Base-by-base conservation (phyloP, 2,888 invertebrate genomes). In the Epistrophe eligans region DNA sequence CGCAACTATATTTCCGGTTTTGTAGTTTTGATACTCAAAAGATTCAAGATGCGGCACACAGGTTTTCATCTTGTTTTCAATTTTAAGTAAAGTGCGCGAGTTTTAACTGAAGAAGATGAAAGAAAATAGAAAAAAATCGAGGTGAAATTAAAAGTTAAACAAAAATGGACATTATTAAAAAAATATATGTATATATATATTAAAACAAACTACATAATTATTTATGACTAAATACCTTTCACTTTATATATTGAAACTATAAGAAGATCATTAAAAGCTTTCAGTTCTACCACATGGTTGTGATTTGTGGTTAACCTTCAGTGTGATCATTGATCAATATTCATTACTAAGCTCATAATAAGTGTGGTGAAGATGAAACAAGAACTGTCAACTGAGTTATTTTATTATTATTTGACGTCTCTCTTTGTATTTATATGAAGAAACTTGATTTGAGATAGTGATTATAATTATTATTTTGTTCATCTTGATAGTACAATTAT, bases 1-100 rank as follows among this genome's bases (percentile, higher is more conserved):
- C 55, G 55, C 4, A 66, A 32, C 48, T 28, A 81, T 70, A 79
- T 85, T 85, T 85, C 85, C 81, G 85, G 85, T 85, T 85, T 85
- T 58, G 48, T 13, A 19, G n/a, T 64, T 71, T 71, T 28, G 24
- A 50, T 55, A 35, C 45, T 62, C 45, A 24, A 52, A 64, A 77
- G 13, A 64, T 57, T 10, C 40, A 32, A 48, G 52, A 17, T 17
- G 17, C 50, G 40, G 5, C 32, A 80, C 73, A 43, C 73, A 50
- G 85, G 81, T 74, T 85, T 74, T 67, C 48, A 52, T 80, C 80
- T 77, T 55, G 67, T 32, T 80, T 84, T 80, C 60, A 38, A 64
- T 83, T 32, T 40, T 10, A 24, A 57, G 77, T 77, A 77, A 73
- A 62, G 81, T 79, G 79, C 60, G 62, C 60, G 73, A 50, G 24